Base-by-base conservation (phyloP, 2,113 vertebrate species). In the Arothron firmamentum region DNA sequence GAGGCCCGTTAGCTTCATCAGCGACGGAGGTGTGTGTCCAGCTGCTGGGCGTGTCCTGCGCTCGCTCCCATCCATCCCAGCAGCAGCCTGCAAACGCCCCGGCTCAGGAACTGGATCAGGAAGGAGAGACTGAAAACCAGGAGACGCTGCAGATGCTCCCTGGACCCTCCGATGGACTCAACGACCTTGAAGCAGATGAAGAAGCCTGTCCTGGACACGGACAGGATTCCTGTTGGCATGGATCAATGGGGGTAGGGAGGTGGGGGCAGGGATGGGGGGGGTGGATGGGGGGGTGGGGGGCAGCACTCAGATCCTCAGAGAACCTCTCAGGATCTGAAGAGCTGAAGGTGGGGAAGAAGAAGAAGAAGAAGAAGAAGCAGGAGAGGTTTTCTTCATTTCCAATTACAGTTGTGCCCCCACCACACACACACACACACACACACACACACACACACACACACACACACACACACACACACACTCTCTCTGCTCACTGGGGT, bases 31-130 rank as follows among this genome's bases (percentile, higher is more conserved):
- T 19, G 71, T 62, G 67, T 77, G 82, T 85, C 6, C 73, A 85
- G 77, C 71, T 66, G 69, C 2, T 49, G 62, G 62, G 34, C 50
- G 13, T 76, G 78, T 80, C 66, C 65, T 85, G 70, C 72, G 79
- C 59, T 77, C 81, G 78, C 74, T 75, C 43, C 31, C 65, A 88
- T 86, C 67, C 79, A 88, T 87, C 83, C 79, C 48, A 80, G 67
- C 79, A 65, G 65, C 59, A 2, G 46, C 56, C 62, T 69, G 70
- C 60, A 66, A 79, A 61, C 78, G 68, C 56, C 43, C 43, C 62
- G 19, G 48, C 69, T 80, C 79, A 78, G 85, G 62, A 83, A 85
- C 74, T 70, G 67, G 81, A 81, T 79, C 48, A 65, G 60, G 61
- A 73, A 78, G 57, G 52, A 71, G 57, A 25, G 78, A 77, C 80